Evolutionary conservation across 2,888 invertebrate genomes (phyloP), one percentile per base, ranked within the genome.

Genomic region (Scotopteryx bipunctaria): DNA sequence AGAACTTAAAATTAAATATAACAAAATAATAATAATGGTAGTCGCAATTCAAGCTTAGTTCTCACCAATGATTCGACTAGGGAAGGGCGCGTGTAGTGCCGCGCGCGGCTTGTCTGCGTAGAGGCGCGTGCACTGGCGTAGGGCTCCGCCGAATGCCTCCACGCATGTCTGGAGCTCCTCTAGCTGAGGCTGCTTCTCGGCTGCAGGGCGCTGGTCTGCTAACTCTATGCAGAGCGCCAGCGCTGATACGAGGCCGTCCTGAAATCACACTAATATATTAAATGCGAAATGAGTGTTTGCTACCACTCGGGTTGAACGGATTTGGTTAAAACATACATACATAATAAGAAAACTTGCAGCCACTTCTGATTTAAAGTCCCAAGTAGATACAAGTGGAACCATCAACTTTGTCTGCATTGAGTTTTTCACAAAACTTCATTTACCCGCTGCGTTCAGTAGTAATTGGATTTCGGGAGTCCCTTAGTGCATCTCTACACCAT

Each of bases 51-150:
- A n/a, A 0, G n/a, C 11, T 13, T 3, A 5, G 5, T n/a, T 59
- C 79, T 80, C 17, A 89, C 89, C 83, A 58, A 86, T 82, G 63
- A 89, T 86, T 55, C 84, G 78, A 62, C 78, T 74, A 0, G 87
- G 86, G 57, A 83, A 79, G 0, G 89, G 88, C 37, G 76, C 71
- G 0, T 78, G 71, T 60, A 85, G 72, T 19, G 78, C 70, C 51
- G 80, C 73, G 48, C 64, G 71, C 43, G 81, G 81, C n/a, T 52
- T 66, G 9, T 9, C 9, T n/a, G 63, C 56, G 60, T 83, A 84
- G 19, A 71, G 57, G 31, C 77, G 71, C 5, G 66, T 66, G 36
- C 84, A 85, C 27, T 74, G 71, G 5, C 72, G 73, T 76, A 86
- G 76, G 2, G 85, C 85, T 0, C 66, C 69, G 14, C 76, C 73